Evolutionary conservation across 2,888 invertebrate genomes (phyloP), one percentile per base, ranked within the genome.

Genomic region (Steromphala cineraria): DNA sequence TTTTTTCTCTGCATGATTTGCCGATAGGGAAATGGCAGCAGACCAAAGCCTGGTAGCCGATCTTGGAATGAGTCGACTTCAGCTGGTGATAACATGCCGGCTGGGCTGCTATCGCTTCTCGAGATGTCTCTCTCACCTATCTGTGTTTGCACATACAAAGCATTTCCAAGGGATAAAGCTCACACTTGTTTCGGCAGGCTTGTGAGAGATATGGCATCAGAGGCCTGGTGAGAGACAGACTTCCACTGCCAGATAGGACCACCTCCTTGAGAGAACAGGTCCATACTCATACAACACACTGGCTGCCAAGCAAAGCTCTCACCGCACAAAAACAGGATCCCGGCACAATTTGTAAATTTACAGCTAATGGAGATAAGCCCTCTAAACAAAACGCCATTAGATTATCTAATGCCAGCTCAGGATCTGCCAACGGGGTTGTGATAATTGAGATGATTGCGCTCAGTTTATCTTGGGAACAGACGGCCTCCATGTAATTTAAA

Each of bases 281-380:
- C 62, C 21, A 46, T 15, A 62, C 62, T 62, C 17, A 62, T 28
- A 28, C 62, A 24, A 62, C 24, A n/a, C n/a, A 62, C 62, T n/a
- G 28, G 21, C 62, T 62, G 28, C 28, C 62, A 28, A 10, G 62
- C 15, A 62, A 24, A n/a, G 28, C 24, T 24, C 24, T 28, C 24
- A 21, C 15, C 0, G 62, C 28, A 62, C 15, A 62, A 62, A 62
- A 24, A 62, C 62, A 17, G 17, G 75, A 75, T 75, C 24, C 24
- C 53, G 75, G 75, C 55, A 55, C 28, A 76, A 76, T 55, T 53
- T 76, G 76, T 55, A 76, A 76, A 76, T 76, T 76, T 55, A 76
- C 55, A 76, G 53, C 76, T 76, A 53, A 76, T 76, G 55, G 76
- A 76, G 76, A 76, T 76, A 76, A 75, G 52, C 40, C 52, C 24